These are phyloP conservation scores for Acanthaster planci DNA, from an alignment of 35 echinoderm and acorn worm genomes.

Conservation along the genomic window DNA sequence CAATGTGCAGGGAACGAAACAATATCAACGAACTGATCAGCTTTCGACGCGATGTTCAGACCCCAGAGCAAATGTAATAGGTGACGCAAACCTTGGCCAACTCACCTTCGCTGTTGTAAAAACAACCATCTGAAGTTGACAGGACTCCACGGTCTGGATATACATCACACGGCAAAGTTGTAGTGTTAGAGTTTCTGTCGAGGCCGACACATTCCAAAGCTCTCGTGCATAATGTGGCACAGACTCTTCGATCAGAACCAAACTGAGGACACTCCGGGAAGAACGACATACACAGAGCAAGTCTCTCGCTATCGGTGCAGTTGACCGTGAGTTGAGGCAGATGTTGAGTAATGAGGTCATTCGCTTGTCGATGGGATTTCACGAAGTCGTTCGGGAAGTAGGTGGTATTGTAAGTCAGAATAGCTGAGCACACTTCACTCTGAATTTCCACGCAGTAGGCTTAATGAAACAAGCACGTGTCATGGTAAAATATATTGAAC, in stretches of 20 bases:
- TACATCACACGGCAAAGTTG: neutral
- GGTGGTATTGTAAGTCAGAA: slow-evolving; percentile 22
- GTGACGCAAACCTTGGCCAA: no score
- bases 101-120: no score
- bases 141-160: neutral
- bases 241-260: neutral
- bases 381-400: slow-evolving; percentile 32
- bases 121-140: no score
- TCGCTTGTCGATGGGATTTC: neutral
- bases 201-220: neutral
- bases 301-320: neutral
- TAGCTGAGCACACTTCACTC: neutral
- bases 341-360: neutral
- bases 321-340: neutral
- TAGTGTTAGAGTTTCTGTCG: neutral
- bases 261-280: slow-evolving; percentile 24
- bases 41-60: no score
- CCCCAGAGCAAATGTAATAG: no score
- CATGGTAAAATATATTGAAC: no score
- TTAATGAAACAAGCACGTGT: neutral
- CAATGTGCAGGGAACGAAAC: no score
- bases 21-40: no score
- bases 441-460: slow-evolving; percentile 10
- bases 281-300: neutral
- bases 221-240: slow-evolving; percentile 4